phyloP scores from a whole-genome alignment of 2,888 invertebrate species.

The Cordilura impudica region DNA sequence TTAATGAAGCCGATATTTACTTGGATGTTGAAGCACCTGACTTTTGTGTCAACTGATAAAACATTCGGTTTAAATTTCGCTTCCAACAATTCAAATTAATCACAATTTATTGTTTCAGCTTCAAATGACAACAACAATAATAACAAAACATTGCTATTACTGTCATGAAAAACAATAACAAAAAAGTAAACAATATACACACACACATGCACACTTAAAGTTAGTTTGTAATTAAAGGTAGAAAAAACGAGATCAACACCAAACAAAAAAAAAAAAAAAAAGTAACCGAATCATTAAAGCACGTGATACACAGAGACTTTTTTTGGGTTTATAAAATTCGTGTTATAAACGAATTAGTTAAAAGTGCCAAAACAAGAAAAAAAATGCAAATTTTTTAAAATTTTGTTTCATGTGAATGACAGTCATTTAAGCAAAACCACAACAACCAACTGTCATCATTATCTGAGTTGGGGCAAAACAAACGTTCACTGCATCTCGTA shows the following conservation, averaged over 20 bases:
- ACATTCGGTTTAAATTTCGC: slow-evolving; percentile 20
- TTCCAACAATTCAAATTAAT: slow-evolving; percentile 50
- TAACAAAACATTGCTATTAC: neutral
- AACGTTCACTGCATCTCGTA: neutral
- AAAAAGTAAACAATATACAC: neutral
- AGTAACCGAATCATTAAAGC: slow-evolving; percentile 30
- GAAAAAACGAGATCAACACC: slow-evolving; percentile 21
- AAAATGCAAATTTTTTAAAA: slow-evolving; percentile 11
- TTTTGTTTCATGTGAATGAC: slow-evolving; percentile 24
- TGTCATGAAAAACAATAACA: neutral
- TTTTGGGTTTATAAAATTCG: slow-evolving; percentile 48
- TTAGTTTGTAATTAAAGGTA: slow-evolving; percentile 41
- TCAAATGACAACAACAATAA: neutral
- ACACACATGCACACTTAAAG: slow-evolving; percentile 25
- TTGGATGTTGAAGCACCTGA: slow-evolving; percentile 21
- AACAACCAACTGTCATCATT: slow-evolving; percentile 53
- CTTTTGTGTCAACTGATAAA: slow-evolving; percentile 24
- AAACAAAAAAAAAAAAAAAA: neutral
- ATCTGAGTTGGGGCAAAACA: neutral
- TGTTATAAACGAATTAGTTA: slow-evolving; percentile 61
- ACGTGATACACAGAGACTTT: slow-evolving; percentile 46
- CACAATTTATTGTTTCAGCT: slow-evolving; percentile 49
- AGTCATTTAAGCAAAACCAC: slow-evolving; percentile 46
- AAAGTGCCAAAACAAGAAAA: slow-evolving; percentile 28
- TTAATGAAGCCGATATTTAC: neutral